A percentile compares a stretch with the other conserved stretches of the same genome.
These are phyloP conservation scores for human DNA, from an alignment of 2,113 vertebrate species.

Conservation along the genomic window GRCh38 chr4:182090501-182091000, in stretches of 20 bases:
- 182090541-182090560: neutral
- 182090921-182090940: slow-evolving; percentile 10
- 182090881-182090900: slow-evolving; percentile 10
- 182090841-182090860: neutral
- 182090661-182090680: neutral
- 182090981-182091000: neutral
- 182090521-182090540: slow-evolving; percentile 44
- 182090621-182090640: neutral
- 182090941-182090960: neutral
- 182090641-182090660: neutral
- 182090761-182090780: neutral
- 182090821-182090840: slow-evolving; percentile 24
- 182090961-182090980: neutral
- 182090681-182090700: slow-evolving; percentile 17
- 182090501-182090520: slow-evolving; percentile 47
- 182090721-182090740: neutral
- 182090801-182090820: neutral
- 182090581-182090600: slow-evolving; percentile 1
- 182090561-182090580: neutral
- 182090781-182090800: neutral
- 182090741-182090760: neutral
- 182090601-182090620: neutral
- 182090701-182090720: neutral
- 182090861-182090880: slow-evolving; percentile 9
- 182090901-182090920: slow-evolving; percentile 26